Evolutionary conservation across 92 coral and sea anemone species (phyloP), one percentile per base, ranked within the genome.

Genomic region (Diadumene lineata): DNA sequence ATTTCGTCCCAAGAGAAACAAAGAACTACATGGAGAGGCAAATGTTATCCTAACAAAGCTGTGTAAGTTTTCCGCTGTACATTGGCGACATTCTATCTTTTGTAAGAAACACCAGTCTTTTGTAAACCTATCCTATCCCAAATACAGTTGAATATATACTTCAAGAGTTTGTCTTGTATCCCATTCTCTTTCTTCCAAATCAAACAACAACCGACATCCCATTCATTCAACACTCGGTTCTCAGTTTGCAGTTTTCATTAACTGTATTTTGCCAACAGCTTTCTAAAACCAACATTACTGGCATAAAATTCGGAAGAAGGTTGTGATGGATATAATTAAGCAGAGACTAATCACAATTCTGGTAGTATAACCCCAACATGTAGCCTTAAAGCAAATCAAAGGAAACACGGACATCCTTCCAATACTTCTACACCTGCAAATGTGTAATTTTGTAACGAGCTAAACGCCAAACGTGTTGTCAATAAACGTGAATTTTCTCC

Each of bases 31-130:
- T 55, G 33, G 50, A 31, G 38, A 26, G 17, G 11, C 27, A 19
- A 78, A 78, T 67, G 75, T 78, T 78, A 69, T 34, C 72, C 65
- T 23, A 68, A 78, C 75, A 78, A 78, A 78, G 82, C 82, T 78
- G 82, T 67, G 70, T 68, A 22, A 68, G 21, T 17, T 56, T 61
- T 31, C 53, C 24, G 13, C 18, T 44, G 58, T 62, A 15, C 51
- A 33, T 56, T 56, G 33, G 31, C 77, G 66, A 56, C 77, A 57
- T 32, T 56, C 65, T 32, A 56, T 72, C 63, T 50, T 72, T 72
- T 72, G 77, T 72, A 32, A 19, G 69, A 74, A 60, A 62, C 46
- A 33, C 70, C 34, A 10, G 32, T 23, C 38, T 28, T 61, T 62
- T 74, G 70, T 46, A 29, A 68, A 56, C 58, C 74, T 33, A 65